Conservation (phyloP, 2,113 vertebrate species). For the Sinocyclocheilus rhinocerous region DNA sequence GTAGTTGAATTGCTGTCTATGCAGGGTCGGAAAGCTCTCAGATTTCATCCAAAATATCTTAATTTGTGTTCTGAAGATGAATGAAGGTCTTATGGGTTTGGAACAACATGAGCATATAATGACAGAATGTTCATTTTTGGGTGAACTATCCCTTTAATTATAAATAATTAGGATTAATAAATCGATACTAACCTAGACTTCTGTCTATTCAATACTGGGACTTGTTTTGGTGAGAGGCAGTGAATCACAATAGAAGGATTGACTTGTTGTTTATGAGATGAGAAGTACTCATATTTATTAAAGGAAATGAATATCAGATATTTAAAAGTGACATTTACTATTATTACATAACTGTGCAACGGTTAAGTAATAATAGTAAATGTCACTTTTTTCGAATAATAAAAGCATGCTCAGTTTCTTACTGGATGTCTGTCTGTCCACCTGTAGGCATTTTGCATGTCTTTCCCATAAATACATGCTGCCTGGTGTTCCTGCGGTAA, state of each 20-base stretch:
- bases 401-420: not conserved
- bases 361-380: too few species aligned
- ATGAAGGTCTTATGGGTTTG: too few species aligned
- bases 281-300: not conserved
- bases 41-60: too few species aligned
- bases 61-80: too few species aligned
- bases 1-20: too few species aligned
- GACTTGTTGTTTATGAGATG: not conserved
- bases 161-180: too few species aligned
- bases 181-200: not conserved
- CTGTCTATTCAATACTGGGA: not conserved
- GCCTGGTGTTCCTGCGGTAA: constrained; percentile 92
- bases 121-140: too few species aligned
- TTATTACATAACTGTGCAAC: not conserved
- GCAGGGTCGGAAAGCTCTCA: too few species aligned
- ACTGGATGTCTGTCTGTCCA: constrained; percentile 5
- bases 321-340: not conserved
- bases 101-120: too few species aligned
- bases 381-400: not conserved
- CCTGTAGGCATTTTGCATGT: constrained; percentile 92
- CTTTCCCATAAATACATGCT: constrained; percentile 98
- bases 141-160: too few species aligned
- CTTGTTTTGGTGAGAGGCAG: not conserved
- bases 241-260: not conserved
- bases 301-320: not conserved